A percentile compares a stretch with the other conserved stretches of the same genome.
Evolutionary conservation across 2,888 invertebrate genomes (phyloP).

Genomic region (Aquatica leii): DNA sequence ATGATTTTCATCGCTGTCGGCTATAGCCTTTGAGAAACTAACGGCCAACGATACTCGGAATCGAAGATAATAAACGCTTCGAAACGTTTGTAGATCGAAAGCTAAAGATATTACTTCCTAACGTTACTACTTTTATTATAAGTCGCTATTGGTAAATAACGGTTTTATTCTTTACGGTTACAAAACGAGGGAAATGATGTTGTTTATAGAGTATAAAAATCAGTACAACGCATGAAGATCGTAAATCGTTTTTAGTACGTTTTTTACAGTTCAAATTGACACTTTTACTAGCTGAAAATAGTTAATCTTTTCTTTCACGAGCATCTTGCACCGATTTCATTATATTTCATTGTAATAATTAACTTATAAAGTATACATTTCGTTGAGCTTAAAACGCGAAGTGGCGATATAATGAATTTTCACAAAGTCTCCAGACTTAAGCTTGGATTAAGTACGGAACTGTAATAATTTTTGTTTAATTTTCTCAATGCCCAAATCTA

Average conservation of each 20-base stretch:
- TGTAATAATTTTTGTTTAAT: constrained; percentile 35
- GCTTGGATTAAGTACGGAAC: constrained; percentile 32
- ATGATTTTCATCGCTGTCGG: constrained; percentile 47
- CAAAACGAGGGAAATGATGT: constrained; percentile 11
- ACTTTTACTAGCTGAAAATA: constrained; percentile 25
- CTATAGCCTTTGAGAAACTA: constrained; percentile 19
- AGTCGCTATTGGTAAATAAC: constrained; percentile 9
- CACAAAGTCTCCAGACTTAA: constrained; percentile 33
- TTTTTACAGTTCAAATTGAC: constrained; percentile 22
- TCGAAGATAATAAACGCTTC: constrained; percentile 32
- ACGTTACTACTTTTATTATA: constrained; percentile 13
- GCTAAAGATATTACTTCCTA: constrained; percentile 27
- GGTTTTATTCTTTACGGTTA: constrained; percentile 13
- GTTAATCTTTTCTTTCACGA: constrained; percentile 29
- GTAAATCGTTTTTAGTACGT: neutral
- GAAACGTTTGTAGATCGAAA: constrained; percentile 22
- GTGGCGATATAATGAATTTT: constrained; percentile 37
- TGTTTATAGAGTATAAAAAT: constrained; percentile 15
- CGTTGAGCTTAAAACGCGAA: constrained; percentile 35
- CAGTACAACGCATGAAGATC: constrained; percentile 1
- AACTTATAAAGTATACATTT: constrained; percentile 45
- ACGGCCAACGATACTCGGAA: constrained; percentile 16
- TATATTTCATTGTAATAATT: constrained; percentile 48
- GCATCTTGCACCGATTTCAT: constrained; percentile 38
- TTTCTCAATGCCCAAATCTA: constrained; percentile 34